Base-by-base conservation (phyloP, 1,140 invertebrate species). In the Drosophila sulfurigaster region DNA sequence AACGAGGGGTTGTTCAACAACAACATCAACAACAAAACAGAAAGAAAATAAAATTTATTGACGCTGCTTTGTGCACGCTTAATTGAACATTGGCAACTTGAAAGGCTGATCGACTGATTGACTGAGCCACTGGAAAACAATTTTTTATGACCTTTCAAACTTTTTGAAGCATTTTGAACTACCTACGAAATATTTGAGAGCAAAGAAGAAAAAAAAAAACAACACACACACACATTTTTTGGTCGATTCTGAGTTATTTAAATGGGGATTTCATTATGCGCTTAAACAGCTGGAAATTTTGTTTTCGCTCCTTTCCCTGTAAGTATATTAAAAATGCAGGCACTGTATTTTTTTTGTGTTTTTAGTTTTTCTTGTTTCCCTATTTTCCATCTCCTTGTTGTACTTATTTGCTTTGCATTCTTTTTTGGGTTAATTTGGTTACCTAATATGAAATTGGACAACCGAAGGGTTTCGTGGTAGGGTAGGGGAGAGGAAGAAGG, bases 21-120 rank as follows among this genome's bases (percentile, higher is more conserved):
- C 10, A 11, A 56, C 48, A 46, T 54, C 56, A 38, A 38, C 48
- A 49, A 30, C 48, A 2, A 16, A 48, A 10, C 30, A 25, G 48
- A 62, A 51, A 41, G 35, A 62, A 57, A 68, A 75, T 72, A 64
- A 80, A 85, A 90, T 89, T 89, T 89, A 89, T 89, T 85, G 78
- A 78, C 70, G 75, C 62, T 64, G 62, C 70, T 60, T 69, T 75
- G 72, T 67, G 73, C 75, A 89, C 85, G 85, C 81, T 89, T 89
- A 89, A 89, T 89, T 89, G 86, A 89, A 79, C 85, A 90, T 70
- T 85, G 81, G 77, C 70, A 90, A 85, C 86, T 89, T 81, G 75
- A 89, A 89, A 81, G 85, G 68, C 74, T 57, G 62, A 79, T 65
- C 82, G 59, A 75, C 82, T 86, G 82, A 86, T 86, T 82, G 82